Evolutionary conservation across 2,888 invertebrate genomes (phyloP), one percentile per base, ranked within the genome.

Genomic region (Pyrrhia umbra): DNA sequence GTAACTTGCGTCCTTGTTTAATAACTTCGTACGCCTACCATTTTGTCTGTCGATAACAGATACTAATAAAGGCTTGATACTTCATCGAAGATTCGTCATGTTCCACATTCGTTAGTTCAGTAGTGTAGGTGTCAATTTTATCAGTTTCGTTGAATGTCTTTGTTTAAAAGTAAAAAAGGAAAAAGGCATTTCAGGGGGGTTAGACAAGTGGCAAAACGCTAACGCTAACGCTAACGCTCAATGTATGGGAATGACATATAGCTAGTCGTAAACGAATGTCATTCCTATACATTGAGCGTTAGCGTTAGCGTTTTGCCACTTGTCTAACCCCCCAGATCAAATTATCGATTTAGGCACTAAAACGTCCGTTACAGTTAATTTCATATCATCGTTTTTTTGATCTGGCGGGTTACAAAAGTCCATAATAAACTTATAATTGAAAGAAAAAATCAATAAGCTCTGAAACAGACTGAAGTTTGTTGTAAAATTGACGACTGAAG

Each of bases 61-160:
- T 50, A 57, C 57, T 57, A 63, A 46, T 78, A 61, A 59, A 75
- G 51, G 59, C 45, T 49, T 65, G 61, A 69, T 68, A 59, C 50
- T 63, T 71, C 52, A 56, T 68, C 39, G 62, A 62, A 67, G 47
- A 71, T 75, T 79, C 66, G 66, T 80, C 75, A 78, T 67, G 62
- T 58, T 42, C 66, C 47, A 62, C 25, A 54, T 60, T 45, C 18
- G 25, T 20, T 16, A 43, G 39, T 37, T 49, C 42, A 49, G 23
- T 18, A 51, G 54, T 59, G 55, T 58, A 30, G 52, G 23, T 51
- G 51, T 59, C 6, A 16, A 59, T 42, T 45, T 71, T 23, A 50
- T 55, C 50, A 18, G 21, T 46, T 50, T 37, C 40, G 8, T 39
- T 37, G 34, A 18, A 42, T 43, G 27, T 54, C 2, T 27, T 16